These are phyloP conservation scores for Callithrix jacchus DNA, from an alignment of 2,113 vertebrate genomes.

Conservation along the genomic window DNA sequence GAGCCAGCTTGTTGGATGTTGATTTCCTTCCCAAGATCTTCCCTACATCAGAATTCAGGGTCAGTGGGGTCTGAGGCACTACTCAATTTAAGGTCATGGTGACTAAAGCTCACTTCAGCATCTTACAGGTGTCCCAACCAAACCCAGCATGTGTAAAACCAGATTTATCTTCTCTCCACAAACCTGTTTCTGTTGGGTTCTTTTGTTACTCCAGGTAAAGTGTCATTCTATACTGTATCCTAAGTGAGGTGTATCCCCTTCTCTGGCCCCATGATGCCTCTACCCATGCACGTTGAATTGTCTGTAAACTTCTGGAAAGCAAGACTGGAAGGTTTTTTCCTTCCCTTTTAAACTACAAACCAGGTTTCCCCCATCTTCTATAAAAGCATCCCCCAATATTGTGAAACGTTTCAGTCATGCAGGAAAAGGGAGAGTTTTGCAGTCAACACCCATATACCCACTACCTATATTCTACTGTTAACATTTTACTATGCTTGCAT, in stretches of 20 bases:
- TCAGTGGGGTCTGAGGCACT: neutral
- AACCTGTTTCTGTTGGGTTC: neutral
- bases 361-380: neutral
- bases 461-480: neutral
- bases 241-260: neutral
- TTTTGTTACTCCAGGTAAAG: constrained; percentile 8
- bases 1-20: neutral
- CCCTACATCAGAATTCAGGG: neutral
- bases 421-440: neutral
- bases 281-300: neutral
- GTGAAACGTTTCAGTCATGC: neutral
- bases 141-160: neutral
- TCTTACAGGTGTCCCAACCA: neutral
- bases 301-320: neutral
- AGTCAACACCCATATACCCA: neutral
- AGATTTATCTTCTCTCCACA: neutral
- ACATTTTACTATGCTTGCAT: neutral
- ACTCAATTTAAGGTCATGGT: neutral
- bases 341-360: neutral
- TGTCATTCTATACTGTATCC: neutral
- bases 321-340: neutral
- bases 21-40: neutral
- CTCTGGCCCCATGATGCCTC: neutral
- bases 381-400: neutral
- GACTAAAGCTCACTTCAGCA: neutral